Conservation (phyloP, 2,888 invertebrate genomes). For the Syritta pipiens region DNA sequence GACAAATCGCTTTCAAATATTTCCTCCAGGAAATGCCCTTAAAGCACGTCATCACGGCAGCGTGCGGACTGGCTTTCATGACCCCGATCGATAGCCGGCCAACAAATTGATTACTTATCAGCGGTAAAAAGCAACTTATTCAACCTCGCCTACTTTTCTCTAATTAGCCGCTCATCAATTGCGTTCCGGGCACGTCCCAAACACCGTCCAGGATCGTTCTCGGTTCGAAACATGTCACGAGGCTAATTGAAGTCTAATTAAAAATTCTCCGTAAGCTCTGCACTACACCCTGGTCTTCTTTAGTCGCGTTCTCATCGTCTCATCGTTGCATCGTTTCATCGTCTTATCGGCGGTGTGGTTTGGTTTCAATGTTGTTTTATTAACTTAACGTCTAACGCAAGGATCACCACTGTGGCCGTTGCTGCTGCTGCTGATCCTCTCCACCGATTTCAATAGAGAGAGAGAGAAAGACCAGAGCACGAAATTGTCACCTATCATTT, state of each 20-base stretch:
- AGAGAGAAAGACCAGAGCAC: slow-evolving; percentile 48
- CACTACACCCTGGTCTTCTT: slow-evolving; percentile 6
- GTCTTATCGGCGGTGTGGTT: too few species aligned
- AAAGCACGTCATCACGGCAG: neutral
- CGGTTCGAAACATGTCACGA: slow-evolving; percentile 41
- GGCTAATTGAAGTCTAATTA: slow-evolving; percentile 66
- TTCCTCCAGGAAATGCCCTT: neutral
- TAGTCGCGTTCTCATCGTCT: slow-evolving; percentile 27
- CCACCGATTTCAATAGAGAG: slow-evolving; percentile 41
- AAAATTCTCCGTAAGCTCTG: slow-evolving; percentile 40
- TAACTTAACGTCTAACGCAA: slow-evolving; percentile 18
- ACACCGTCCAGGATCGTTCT: neutral
- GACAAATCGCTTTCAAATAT: too few species aligned
- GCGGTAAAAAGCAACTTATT: slow-evolving; percentile 30
- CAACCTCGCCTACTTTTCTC: slow-evolving; percentile 35
- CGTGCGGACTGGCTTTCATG: neutral
- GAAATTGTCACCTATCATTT: slow-evolving; percentile 61
- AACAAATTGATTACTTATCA: slow-evolving; percentile 41
- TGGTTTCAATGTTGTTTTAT: too few species aligned
- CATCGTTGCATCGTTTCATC: too few species aligned
- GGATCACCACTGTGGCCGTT: slow-evolving; percentile 10
- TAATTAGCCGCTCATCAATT: slow-evolving; percentile 40
- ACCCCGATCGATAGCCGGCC: neutral
- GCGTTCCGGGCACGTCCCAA: slow-evolving; percentile 16
- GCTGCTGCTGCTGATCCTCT: slow-evolving; percentile 30